phyloP scores from a whole-genome alignment of 2,888 invertebrate species.

The Blomia tropicalis region DNA sequence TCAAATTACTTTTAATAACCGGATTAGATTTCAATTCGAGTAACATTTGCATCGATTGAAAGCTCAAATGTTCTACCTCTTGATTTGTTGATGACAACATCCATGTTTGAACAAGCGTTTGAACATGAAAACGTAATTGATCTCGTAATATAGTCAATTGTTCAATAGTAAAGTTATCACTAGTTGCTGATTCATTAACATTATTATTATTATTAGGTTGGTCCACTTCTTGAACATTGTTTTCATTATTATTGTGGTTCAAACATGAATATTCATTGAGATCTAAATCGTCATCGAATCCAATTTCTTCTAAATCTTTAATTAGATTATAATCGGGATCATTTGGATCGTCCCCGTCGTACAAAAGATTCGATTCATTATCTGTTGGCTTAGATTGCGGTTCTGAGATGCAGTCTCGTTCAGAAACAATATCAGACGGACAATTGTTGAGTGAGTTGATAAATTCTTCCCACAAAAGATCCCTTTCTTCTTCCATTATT shows the following conservation, averaged over 20 bases:
- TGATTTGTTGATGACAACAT: background rate
- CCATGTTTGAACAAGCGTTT: background rate
- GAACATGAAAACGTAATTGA: slow-evolving; percentile 1
- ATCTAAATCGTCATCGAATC: slow-evolving; percentile 14
- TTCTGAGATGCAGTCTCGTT: too few species aligned
- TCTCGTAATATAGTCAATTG: background rate
- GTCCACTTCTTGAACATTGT: background rate
- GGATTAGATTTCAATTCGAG: background rate
- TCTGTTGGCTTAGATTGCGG: background rate
- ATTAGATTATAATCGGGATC: slow-evolving; percentile 21
- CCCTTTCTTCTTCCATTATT: background rate
- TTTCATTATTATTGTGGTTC: background rate
- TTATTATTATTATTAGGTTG: background rate
- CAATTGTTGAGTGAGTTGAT: slow-evolving; percentile 7
- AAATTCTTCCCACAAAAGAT: slow-evolving; percentile 14
- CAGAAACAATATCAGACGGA: too few species aligned
- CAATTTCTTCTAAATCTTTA: slow-evolving; percentile 13
- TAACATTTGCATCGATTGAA: background rate
- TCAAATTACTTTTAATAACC: background rate
- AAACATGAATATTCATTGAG: slow-evolving; percentile 17
- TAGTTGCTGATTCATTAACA: background rate
- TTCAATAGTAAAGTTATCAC: background rate
- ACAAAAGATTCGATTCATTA: background rate
- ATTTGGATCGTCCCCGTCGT: slow-evolving; percentile 21
- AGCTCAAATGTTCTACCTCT: background rate